phyloP scores from a whole-genome alignment of 1,140 invertebrate genomes.

The Nasonia giraulti region DNA sequence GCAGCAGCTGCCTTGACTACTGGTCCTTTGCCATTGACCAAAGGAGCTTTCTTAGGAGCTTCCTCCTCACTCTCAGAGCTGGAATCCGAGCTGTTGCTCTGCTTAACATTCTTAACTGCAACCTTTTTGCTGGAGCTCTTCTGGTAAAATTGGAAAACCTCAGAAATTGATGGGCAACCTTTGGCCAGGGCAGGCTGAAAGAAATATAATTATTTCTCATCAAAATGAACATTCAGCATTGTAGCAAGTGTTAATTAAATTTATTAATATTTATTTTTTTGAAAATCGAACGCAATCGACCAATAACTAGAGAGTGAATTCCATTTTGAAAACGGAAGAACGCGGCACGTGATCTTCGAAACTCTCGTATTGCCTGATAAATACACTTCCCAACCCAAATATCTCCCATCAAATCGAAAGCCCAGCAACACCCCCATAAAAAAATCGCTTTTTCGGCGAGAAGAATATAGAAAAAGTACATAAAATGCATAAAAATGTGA shows the following conservation, averaged over 20 bases:
- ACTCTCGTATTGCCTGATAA: neutral
- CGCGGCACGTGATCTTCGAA: conserved; percentile 16
- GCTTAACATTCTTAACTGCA: conserved; percentile 58
- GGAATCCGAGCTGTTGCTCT: conserved; percentile 69
- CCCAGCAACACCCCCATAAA: neutral
- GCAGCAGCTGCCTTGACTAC: conserved; percentile 52
- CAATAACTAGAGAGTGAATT: neutral
- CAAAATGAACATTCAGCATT: neutral
- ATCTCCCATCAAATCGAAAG: neutral
- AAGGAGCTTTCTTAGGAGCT: conserved; percentile 51
- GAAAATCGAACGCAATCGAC: neutral
- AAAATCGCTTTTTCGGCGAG: neutral
- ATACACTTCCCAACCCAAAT: neutral
- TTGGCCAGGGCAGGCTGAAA: conserved; percentile 71
- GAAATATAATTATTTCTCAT: conserved; percentile 26
- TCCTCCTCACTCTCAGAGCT: conserved; percentile 68
- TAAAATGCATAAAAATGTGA: conserved; percentile 16
- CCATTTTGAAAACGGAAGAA: neutral
- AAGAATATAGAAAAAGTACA: neutral
- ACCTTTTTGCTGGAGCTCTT: conserved; percentile 73
- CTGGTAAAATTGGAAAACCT: conserved; percentile 74
- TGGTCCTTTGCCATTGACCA: conserved; percentile 53
- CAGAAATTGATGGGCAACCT: conserved; percentile 73
- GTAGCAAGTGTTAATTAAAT: neutral
- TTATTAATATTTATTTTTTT: too few relatives aligned